phyloP scores from a whole-genome alignment of 2,797 vertebrate species.

The Diplodus sargus region DNA sequence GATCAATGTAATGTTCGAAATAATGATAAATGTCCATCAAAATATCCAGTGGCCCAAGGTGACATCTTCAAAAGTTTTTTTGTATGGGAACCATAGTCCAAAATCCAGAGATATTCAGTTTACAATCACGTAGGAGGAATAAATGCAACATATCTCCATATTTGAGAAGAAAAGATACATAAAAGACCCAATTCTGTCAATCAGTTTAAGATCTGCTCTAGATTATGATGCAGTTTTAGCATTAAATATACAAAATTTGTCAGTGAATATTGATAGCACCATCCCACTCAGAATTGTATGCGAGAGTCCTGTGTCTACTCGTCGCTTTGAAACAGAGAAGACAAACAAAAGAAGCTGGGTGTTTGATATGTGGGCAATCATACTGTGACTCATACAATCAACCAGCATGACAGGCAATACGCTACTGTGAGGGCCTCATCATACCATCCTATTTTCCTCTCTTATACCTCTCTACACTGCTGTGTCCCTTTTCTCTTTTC shows the following conservation, averaged over 20 bases:
- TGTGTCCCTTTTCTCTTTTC: conserved; percentile 46
- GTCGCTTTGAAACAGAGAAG: conserved; percentile 14
- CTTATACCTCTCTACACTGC: conserved; percentile 33
- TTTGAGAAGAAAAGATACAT: background rate
- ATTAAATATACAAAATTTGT: background rate
- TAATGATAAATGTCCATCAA: background rate
- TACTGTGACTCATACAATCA: conserved; percentile 48
- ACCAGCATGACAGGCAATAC: conserved; percentile 27
- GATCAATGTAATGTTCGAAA: conserved; percentile 9
- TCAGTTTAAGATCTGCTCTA: background rate
- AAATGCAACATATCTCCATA: background rate
- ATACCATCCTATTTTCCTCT: conserved; percentile 44
- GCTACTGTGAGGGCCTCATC: conserved; percentile 34
- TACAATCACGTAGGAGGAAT: background rate
- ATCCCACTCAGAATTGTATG: background rate
- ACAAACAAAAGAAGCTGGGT: background rate
- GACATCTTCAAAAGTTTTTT: background rate
- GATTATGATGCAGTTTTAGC: background rate
- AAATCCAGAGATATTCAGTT: background rate
- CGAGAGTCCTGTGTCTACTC: background rate
- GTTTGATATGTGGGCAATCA: conserved; percentile 17
- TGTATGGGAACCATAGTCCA: background rate
- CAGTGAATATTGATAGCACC: background rate
- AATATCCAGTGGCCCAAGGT: background rate
- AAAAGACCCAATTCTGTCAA: background rate